Evolutionary conservation across 2,797 vertebrate species (phyloP).

Genomic region (Orestias chungarensis): DNA sequence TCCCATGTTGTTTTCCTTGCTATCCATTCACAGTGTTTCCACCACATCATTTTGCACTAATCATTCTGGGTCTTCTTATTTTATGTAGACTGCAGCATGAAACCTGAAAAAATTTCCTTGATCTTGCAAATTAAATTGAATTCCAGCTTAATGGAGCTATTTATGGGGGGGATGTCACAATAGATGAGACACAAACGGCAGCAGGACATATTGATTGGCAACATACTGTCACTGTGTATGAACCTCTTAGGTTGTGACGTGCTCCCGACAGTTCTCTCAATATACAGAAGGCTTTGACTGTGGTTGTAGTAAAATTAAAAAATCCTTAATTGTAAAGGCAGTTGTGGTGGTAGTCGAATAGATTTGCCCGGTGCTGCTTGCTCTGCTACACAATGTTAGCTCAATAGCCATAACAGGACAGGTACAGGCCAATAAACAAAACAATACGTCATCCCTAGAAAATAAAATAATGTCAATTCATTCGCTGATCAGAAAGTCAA

Average conservation of each 20-base stretch:
- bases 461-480: not conserved
- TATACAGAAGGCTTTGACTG: not conserved
- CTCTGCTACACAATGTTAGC: not conserved
- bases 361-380: not conserved
- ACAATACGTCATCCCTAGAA: not conserved
- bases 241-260: not conserved
- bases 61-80: not conserved
- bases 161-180: not conserved
- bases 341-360: not conserved
- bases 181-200: not conserved
- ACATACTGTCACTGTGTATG: not conserved
- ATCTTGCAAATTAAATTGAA: no score
- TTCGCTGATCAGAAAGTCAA: not conserved
- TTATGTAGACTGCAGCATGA: not conserved
- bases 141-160: not conserved
- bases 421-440: not conserved
- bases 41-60: not conserved
- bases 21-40: not conserved
- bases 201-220: not conserved
- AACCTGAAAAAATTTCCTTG: not conserved
- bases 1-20: not conserved
- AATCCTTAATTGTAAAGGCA: not conserved
- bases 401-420: not conserved
- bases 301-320: no score
- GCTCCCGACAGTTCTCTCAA: not conserved